Percentiles rank a stretch among this genome's conserved stretches.
phyloP scores from a whole-genome alignment of 2,888 invertebrate species.

The Hirtodrosophila histrioides region DNA sequence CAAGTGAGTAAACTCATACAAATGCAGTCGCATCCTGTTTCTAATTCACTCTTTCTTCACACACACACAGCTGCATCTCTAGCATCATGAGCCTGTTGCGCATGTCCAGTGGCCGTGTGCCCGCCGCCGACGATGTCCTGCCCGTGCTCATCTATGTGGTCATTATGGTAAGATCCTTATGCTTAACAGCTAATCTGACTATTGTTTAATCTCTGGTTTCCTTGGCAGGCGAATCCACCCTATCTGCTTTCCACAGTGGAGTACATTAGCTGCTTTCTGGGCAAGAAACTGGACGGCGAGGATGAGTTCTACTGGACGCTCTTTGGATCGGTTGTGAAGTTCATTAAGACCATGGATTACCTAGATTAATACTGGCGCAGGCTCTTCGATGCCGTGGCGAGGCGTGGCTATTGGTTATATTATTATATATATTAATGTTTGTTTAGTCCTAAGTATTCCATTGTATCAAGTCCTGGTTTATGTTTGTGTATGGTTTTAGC shows the following conservation, averaged over 20 bases:
- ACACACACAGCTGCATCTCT: slow-evolving; percentile 89
- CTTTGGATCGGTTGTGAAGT: slow-evolving; percentile 97
- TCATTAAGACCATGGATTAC: slow-evolving; percentile 96
- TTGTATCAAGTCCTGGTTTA: slow-evolving; percentile 20
- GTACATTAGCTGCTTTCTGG: slow-evolving; percentile 96
- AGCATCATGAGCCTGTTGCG: slow-evolving; percentile 97
- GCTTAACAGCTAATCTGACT: background rate
- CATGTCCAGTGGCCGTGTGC: slow-evolving; percentile 91
- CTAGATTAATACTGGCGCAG: slow-evolving; percentile 58
- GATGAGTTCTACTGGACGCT: slow-evolving; percentile 99
- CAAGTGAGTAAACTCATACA: slow-evolving; percentile 65
- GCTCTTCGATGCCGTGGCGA: no score
- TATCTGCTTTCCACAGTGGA: slow-evolving; percentile 97
- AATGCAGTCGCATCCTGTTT: background rate
- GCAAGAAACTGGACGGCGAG: slow-evolving; percentile 92
- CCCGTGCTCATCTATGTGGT: slow-evolving; percentile 98
- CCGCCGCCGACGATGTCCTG: slow-evolving; percentile 97
- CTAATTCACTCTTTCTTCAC: slow-evolving; percentile 9
- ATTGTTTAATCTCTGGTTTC: background rate
- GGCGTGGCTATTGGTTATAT: slow-evolving; percentile 2
- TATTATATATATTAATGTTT: slow-evolving; percentile 34
- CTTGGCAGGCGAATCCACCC: slow-evolving; percentile 94
- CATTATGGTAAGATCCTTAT: slow-evolving; percentile 89
- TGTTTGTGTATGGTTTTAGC: slow-evolving; percentile 20
- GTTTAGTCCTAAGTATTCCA: slow-evolving; percentile 34